Base-by-base conservation (phyloP, 2,888 invertebrate species). In the Drosophila borealis region DNA sequence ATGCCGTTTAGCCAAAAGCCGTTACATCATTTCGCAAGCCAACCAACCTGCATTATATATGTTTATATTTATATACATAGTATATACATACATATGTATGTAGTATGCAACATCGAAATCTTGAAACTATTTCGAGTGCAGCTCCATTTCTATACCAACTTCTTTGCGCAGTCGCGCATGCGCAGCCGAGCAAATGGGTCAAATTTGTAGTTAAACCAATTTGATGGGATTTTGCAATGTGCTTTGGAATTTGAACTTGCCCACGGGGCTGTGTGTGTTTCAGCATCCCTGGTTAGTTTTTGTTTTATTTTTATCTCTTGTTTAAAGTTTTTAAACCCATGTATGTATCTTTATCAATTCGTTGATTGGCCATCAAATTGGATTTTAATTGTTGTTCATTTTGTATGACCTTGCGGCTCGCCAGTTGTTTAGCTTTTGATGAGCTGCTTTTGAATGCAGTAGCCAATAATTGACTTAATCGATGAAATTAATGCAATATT, bases 1-100 rank as follows among this genome's bases (percentile, higher is more conserved):
- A 71, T 65, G 70, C 81, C 80, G 84, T 76, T 84, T 84, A 84
- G 84, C 66, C 81, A 76, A 78, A 76, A 68, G 69, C 86, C 86
- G 86, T 85, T 85, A 83, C 85, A 81, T 81, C 66, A 81, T 72
- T 72, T 59, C 69, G 68, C 62, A 69, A 70, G 44, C 63, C 9
- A 75, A 54, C 60, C 55, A 57, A 48, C 48, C 53, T 65, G 74
- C 70, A 74, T 65, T 56, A 57, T 19, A 50, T 25, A 64, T 14
- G 34, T 25, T 14, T 46, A 25, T 25, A 13, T 25, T 14, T 60
- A 54, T 36, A 29, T 57, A 17, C 51, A 53, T 39, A 17, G 17
- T 45, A 37, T 17, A 8, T 41, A 13, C 45, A 54, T 50, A n/a
- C n/a, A n/a, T n/a, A n/a, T n/a, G n/a, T n/a, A 46, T 42, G 5